Evolutionary conservation across 1,140 invertebrate genomes (phyloP).

Genomic region (Euura saliciscinereae): DNA sequence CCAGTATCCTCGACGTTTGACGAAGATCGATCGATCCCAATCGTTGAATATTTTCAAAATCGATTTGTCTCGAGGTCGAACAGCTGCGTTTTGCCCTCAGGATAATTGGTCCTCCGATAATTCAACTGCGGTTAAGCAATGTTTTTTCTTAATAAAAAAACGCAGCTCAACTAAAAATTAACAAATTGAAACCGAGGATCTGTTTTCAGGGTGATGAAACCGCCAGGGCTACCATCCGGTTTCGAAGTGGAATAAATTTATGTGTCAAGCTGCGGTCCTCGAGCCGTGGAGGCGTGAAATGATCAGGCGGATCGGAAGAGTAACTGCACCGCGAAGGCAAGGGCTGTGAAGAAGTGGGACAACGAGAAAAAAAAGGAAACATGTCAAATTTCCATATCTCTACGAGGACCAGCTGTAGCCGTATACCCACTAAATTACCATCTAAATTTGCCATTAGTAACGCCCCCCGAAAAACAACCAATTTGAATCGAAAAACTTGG

Average conservation of each 20-base stretch:
- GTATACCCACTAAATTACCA: constrained; percentile 2
- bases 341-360: too few relatives aligned
- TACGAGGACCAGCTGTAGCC: constrained; percentile 4
- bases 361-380: background rate
- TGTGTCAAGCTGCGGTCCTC: background rate
- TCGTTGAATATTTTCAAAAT: background rate
- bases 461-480: background rate
- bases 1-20: background rate
- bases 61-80: background rate
- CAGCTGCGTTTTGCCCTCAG: background rate
- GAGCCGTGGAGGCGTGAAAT: background rate
- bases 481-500: constrained; percentile 4
- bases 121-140: too few relatives aligned
- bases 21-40: background rate
- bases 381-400: constrained; percentile 8
- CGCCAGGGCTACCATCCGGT: too few relatives aligned
- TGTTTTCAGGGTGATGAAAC: too few relatives aligned
- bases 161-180: too few relatives aligned
- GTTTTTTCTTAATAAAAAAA: too few relatives aligned
- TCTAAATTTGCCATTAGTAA: constrained; percentile 14
- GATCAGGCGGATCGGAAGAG: background rate
- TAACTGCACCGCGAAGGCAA: background rate
- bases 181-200: too few relatives aligned
- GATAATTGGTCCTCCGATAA: too few relatives aligned
- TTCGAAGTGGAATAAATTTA: background rate